Conservation (phyloP, 1,140 invertebrate species). For the Drosophila pectinifera region DNA sequence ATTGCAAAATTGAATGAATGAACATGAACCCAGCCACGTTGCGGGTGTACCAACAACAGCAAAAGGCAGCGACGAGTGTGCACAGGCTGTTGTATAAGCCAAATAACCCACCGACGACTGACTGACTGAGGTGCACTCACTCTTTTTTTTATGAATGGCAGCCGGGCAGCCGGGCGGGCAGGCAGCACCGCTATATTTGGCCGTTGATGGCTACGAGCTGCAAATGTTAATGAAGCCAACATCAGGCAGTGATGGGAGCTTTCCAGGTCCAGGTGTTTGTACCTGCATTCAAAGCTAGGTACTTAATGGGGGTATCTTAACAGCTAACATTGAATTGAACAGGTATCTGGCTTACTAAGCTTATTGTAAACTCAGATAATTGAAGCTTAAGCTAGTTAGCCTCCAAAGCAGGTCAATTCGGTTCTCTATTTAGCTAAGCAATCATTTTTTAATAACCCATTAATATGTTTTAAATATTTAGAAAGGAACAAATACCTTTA, state of each 20-base stretch:
- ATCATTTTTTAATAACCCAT: neutral
- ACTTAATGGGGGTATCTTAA: neutral
- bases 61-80: slow-evolving; percentile 16
- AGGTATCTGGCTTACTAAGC: too few relatives aligned
- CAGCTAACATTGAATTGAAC: too few relatives aligned
- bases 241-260: slow-evolving; percentile 17
- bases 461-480: neutral
- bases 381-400: too few relatives aligned
- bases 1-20: slow-evolving; percentile 62
- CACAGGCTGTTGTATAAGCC: slow-evolving; percentile 55
- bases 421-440: neutral
- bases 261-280: neutral
- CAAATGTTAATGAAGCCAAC: slow-evolving; percentile 79
- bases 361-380: neutral
- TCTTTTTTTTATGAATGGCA: slow-evolving; percentile 74
- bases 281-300: neutral
- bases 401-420: neutral
- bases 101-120: slow-evolving; percentile 25
- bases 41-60: slow-evolving; percentile 44
- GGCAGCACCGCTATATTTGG: slow-evolving; percentile 71
- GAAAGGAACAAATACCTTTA: neutral
- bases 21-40: slow-evolving; percentile 46
- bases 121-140: slow-evolving; percentile 29
- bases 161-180: slow-evolving; percentile 15
- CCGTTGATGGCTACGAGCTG: slow-evolving; percentile 63